Base-by-base conservation (phyloP, 2,888 invertebrate species). In the Synergus japonicus region DNA sequence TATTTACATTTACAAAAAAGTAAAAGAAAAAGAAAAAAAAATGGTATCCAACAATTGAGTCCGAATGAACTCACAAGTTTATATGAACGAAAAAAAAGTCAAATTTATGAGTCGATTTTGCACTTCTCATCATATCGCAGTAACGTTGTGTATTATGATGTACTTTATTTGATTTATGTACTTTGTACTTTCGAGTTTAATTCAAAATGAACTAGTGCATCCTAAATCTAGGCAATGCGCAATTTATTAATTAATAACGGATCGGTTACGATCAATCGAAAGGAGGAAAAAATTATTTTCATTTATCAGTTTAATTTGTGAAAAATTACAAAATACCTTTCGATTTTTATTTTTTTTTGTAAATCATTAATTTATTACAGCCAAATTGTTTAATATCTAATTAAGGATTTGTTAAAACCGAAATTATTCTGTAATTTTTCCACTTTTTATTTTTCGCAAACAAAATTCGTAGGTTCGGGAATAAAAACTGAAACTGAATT, bases 131-230 rank as follows among this genome's bases (percentile, higher is more conserved):
- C 76, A 73, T 46, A 69, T 76, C 10, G 65, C 73, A 78, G 8
- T 60, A 76, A 69, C 15, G 18, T 81, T 29, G 80, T 79, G 65
- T 83, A 58, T 79, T 80, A 49, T 80, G 73, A 78, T 64, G 76
- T 63, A 46, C 66, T 49, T 80, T 69, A 79, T 76, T 81, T 81
- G 79, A 73, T 15, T 54, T 37, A 58, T 77, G 77, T 54, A 77
- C 67, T 82, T 82, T 83, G 82, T 79, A 79, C 82, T 79, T 77
- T 78, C 76, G 66, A 73, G 73, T 73, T 54, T 73, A 73, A 73
- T 73, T 41, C 54, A 0, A 58, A 73, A 73, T 73, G n/a, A 58
- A 73, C 41, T 41, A n/a, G 54, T 69, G 73, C 37, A 54, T 58
- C 58, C 54, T 54, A 37, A 73, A 37, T 54, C 73, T 54, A 49